These are phyloP conservation scores for Temnopleurus reevesii DNA, from an alignment of 53 echinoderm and acorn worm species.

Conservation along the genomic window DNA sequence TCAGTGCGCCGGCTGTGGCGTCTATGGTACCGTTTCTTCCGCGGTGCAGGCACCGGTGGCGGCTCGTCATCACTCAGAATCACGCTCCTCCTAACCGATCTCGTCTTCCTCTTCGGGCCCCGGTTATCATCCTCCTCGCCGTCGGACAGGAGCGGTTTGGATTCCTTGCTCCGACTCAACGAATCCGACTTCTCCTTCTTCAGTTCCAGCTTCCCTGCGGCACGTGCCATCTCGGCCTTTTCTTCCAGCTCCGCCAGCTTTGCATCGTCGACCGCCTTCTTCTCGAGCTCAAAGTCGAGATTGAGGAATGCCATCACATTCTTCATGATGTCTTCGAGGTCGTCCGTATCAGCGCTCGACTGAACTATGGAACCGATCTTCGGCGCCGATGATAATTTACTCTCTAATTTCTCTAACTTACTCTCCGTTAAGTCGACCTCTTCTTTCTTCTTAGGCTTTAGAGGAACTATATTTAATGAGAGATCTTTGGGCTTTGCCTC, in stretches of 20 bases:
- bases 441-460: background rate
- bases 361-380: conserved; percentile 17
- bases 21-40: conserved; percentile 39
- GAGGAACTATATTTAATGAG: background rate
- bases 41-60: conserved; percentile 37
- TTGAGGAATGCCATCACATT: conserved; percentile 50
- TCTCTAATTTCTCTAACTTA: too few relatives aligned
- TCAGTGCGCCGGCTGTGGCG: conserved; percentile 36
- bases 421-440: background rate
- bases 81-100: background rate
- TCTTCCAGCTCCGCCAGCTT: conserved; percentile 15
- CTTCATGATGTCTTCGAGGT: conserved; percentile 53
- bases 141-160: conserved; percentile 26
- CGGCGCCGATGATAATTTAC: background rate
- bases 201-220: background rate
- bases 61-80: conserved; percentile 14
- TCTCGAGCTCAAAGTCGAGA: conserved; percentile 31
- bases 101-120: background rate
- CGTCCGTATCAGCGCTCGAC: conserved; percentile 45
- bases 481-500: background rate
- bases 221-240: background rate
- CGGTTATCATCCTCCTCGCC: conserved; percentile 11
- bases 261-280: background rate
- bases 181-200: conserved; percentile 26
- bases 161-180: conserved; percentile 33